Percentiles rank a stretch among this genome's conserved stretches.
Evolutionary conservation across 2,888 invertebrate species (phyloP).

Genomic region (Coenonympha arcania): DNA sequence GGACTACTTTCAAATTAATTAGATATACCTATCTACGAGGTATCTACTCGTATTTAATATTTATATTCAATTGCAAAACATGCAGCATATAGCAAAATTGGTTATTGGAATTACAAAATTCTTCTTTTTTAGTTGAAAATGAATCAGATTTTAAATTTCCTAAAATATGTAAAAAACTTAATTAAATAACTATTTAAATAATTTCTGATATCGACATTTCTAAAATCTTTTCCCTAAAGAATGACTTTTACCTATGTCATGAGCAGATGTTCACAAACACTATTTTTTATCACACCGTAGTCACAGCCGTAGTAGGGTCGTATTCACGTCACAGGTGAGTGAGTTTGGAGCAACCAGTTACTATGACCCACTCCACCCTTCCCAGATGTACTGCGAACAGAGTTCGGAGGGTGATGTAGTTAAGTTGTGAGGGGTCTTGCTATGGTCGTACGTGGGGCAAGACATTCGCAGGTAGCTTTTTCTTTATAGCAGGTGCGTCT

Average conservation of each 20-base stretch:
- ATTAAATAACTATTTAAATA: neutral
- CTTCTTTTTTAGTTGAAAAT: no score
- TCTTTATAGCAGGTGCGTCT: slow-evolving; percentile 68
- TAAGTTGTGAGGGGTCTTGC: slow-evolving; percentile 39
- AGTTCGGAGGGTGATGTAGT: slow-evolving; percentile 45
- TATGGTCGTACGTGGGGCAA: slow-evolving; percentile 31
- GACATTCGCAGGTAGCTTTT: no score
- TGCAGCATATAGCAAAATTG: no score
- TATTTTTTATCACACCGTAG: slow-evolving; percentile 30
- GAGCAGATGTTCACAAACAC: slow-evolving; percentile 16
- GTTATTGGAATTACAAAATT: no score
- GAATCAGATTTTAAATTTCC: no score
- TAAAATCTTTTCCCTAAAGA: slow-evolving; percentile 9
- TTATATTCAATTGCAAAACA: no score
- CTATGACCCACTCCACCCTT: slow-evolving; percentile 40
- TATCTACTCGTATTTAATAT: no score
- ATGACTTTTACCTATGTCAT: neutral
- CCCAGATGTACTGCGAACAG: slow-evolving; percentile 31
- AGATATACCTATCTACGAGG: no score
- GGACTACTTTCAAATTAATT: neutral
- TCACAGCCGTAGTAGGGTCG: no score
- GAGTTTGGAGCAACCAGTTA: slow-evolving; percentile 48
- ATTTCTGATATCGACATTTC: neutral
- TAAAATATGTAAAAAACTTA: no score
- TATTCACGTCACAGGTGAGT: slow-evolving; percentile 62